phyloP scores from a whole-genome alignment of 1,140 invertebrate species.

The Drosophila burlai region DNA sequence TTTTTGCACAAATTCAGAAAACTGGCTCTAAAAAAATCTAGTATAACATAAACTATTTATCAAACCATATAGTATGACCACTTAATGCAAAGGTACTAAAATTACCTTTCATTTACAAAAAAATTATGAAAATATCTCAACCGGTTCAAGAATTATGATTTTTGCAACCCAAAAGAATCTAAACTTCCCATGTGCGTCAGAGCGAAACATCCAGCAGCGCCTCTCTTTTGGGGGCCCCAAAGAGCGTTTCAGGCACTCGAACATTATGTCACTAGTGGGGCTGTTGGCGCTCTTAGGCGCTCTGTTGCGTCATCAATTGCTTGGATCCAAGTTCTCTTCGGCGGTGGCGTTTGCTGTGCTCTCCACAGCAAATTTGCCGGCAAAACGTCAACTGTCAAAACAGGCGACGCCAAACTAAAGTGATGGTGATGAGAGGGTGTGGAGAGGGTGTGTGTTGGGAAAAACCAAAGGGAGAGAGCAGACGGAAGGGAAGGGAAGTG shows the following conservation, averaged over 20 bases:
- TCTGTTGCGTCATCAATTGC: constrained; percentile 52
- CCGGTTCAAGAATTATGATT: too few relatives aligned
- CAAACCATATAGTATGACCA: too few relatives aligned
- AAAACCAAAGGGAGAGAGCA: constrained; percentile 1
- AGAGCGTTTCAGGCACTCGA: constrained; percentile 23
- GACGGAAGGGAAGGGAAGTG: neutral
- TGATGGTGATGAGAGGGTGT: constrained; percentile 9
- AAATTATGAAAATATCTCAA: too few relatives aligned
- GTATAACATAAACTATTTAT: too few relatives aligned
- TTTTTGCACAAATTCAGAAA: too few relatives aligned
- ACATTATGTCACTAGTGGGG: constrained; percentile 45
- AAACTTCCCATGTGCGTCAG: neutral
- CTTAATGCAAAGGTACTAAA: too few relatives aligned
- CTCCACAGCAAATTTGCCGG: constrained; percentile 59
- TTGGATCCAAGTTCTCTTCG: constrained; percentile 22
- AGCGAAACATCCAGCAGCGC: neutral
- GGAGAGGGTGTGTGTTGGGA: neutral
- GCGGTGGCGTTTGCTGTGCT: neutral
- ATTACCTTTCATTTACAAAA: too few relatives aligned
- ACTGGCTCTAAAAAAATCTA: too few relatives aligned
- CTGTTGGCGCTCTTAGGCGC: constrained; percentile 24
- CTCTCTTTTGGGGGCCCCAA: constrained; percentile 10
- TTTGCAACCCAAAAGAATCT: too few relatives aligned
- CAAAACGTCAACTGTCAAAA: constrained; percentile 76
- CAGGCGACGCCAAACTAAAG: constrained; percentile 56